Evolutionary conservation across 2,888 invertebrate genomes (phyloP).

Genomic region (Meta bourneti): DNA sequence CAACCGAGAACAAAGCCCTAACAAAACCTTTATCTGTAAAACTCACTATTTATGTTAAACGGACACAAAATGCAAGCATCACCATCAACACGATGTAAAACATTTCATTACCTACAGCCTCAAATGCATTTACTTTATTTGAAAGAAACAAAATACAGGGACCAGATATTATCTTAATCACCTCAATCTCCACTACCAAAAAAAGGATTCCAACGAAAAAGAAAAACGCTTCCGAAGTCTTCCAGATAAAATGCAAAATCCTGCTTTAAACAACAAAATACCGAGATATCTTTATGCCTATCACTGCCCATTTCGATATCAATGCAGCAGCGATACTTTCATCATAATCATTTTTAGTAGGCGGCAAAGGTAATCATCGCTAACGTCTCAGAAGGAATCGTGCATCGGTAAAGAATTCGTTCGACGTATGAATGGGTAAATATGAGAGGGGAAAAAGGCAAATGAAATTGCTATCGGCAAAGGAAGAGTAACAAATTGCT

Average conservation of each 20-base stretch:
- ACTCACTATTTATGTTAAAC: background rate
- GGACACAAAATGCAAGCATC: background rate
- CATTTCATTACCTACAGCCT: background rate
- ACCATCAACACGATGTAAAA: background rate
- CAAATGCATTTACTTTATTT: background rate
- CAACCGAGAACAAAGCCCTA: background rate
- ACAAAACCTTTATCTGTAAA: background rate
- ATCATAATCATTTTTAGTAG: slow-evolving; percentile 18
- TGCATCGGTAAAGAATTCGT: slow-evolving; percentile 4
- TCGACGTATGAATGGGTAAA: background rate
- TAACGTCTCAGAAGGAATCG: background rate
- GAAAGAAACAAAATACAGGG: background rate
- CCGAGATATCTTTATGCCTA: background rate
- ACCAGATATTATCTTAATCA: background rate
- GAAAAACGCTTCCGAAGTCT: background rate
- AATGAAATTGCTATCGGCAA: slow-evolving; percentile 3
- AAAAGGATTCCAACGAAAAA: background rate
- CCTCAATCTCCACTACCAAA: background rate
- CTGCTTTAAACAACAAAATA: background rate
- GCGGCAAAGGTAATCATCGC: slow-evolving; percentile 1
- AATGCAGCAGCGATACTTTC: background rate
- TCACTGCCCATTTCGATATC: background rate
- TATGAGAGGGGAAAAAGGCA: background rate
- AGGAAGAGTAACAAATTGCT: background rate
- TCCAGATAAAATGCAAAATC: background rate